Base-by-base conservation (phyloP, 2,797 vertebrate genomes). In the Myripristis jacobus region DNA sequence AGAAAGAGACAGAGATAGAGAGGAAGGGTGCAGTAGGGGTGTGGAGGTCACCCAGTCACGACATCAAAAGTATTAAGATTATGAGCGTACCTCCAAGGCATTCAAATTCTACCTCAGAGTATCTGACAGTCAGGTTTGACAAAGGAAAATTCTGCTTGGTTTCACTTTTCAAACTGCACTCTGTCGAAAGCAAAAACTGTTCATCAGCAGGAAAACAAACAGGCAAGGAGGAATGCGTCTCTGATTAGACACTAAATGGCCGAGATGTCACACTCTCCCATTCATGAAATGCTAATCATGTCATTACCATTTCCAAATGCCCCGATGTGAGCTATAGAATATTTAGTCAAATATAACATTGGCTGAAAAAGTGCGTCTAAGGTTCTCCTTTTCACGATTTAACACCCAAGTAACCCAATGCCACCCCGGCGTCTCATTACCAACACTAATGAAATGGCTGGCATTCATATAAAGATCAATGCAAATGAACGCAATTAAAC, bases 401-500 rank as follows among this genome's bases (percentile, higher is more conserved):
- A 87, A 77, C 69, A 86, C 70, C 75, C 52, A 57, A 65, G 54
- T 29, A 76, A 77, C 72, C 72, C 82, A 92, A 84, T 76, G 77
- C 75, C 78, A 89, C 53, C 58, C 57, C 52, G 60, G 80, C 62
- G 66, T 79, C 78, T 89, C 77, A 82, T 85, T 84, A 80, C 53
- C 65, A 68, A 67, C 56, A 46, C 64, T 84, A 87, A 89, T 87
- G 69, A 73, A 92, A 84, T 75, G 46, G 74, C 47, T 86, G 80
- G 64, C 65, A 88, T 88, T 89, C 85, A 80, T 73, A 81, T 72
- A 75, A 77, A 84, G 63, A 75, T 70, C 61, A 87, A 73, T 79
- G 70, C 78, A 86, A 89, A 87, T 79, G 53, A 70, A 61, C 24
- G 64, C 61, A 79, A 84, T 89, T 89, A 88, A 84, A 91, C 83